phyloP scores from a whole-genome alignment of 2,113 vertebrate species.

The Casuarius casuarius region DNA sequence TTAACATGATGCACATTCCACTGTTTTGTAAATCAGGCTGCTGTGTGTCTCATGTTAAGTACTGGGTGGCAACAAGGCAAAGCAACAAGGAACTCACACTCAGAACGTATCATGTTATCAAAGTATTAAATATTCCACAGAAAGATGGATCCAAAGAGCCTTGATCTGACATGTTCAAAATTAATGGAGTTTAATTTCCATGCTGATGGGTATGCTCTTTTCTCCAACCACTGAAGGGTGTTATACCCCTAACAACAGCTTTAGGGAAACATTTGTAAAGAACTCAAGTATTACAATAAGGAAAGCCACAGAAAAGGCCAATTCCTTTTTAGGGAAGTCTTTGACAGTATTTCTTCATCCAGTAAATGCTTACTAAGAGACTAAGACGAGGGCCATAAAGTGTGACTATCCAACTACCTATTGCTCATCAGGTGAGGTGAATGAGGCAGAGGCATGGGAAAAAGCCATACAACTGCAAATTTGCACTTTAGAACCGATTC shows the following conservation, averaged over 20 bases:
- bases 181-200: neutral
- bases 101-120: neutral
- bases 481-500: neutral
- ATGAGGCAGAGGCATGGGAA: neutral
- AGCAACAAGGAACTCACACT: rapidly evolving
- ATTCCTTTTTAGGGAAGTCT: neutral
- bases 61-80: neutral
- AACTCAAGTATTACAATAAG: neutral
- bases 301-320: neutral
- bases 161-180: neutral
- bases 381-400: neutral
- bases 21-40: neutral
- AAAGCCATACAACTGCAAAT: neutral
- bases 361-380: neutral
- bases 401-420: neutral
- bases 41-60: neutral
- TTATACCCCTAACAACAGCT: neutral
- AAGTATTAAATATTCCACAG: neutral
- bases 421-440: neutral
- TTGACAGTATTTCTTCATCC: neutral
- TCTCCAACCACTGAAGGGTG: neutral
- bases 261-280: neutral
- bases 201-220: neutral
- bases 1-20: rapidly evolving
- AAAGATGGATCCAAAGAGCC: neutral